These are phyloP conservation scores for Nomia melanderi DNA, from an alignment of 1,140 invertebrate species.

Conservation along the genomic window DNA sequence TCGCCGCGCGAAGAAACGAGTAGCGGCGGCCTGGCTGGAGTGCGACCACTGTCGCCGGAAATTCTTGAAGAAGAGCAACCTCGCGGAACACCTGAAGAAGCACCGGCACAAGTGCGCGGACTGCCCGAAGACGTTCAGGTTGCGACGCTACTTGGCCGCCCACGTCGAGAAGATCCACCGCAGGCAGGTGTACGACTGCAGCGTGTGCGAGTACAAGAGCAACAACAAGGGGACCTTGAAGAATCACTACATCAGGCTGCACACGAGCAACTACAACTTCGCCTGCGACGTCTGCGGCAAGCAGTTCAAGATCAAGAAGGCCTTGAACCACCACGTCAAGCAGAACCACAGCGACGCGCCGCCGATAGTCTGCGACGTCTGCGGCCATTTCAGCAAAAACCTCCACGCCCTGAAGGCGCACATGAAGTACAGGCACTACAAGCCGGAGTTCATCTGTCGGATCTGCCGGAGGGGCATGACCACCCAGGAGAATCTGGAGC, in stretches of 20 bases:
- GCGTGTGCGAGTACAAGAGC: conserved; percentile 77
- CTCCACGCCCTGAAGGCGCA: conserved; percentile 72
- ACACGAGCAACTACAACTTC: conserved; percentile 69
- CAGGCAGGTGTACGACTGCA: conserved; percentile 60
- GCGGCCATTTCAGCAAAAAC: conserved; percentile 79
- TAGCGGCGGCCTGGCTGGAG: conserved; percentile 23
- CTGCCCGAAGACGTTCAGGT: conserved; percentile 62
- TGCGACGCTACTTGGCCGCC: conserved; percentile 51
- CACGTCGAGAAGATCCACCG: conserved; percentile 76
- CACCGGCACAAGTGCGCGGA: conserved; percentile 68
- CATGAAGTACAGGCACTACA: conserved; percentile 69
- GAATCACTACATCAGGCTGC: conserved; percentile 80
- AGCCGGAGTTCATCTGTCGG: conserved; percentile 65
- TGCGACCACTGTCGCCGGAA: conserved; percentile 60
- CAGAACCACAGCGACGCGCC: conserved; percentile 63
- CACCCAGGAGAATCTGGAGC: conserved; percentile 80
- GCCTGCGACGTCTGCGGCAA: conserved; percentile 74
- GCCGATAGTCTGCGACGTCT: conserved; percentile 80
- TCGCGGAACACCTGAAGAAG: conserved; percentile 76
- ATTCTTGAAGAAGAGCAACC: conserved; percentile 79
- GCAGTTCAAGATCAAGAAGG: conserved; percentile 74
- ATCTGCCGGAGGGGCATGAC: conserved; percentile 79
- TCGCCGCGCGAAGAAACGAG: background rate
- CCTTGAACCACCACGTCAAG: conserved; percentile 63
- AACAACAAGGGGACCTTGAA: conserved; percentile 79